Conservation (phyloP, 1,140 invertebrate genomes). For the Ips nitidus region DNA sequence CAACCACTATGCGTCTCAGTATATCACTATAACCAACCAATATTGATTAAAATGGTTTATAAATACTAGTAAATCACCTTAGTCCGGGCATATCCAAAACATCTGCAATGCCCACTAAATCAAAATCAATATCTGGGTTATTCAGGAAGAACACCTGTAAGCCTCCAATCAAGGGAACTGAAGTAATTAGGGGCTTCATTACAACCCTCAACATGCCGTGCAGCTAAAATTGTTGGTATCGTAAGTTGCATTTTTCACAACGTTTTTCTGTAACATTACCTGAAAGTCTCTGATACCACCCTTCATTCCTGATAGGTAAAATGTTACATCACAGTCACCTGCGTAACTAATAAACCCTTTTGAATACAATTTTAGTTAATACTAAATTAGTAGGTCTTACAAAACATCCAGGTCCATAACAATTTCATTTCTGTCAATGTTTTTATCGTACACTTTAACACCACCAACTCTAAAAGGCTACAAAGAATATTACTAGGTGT, state of each 20-base stretch:
- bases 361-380: constrained; percentile 6
- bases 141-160: constrained; percentile 95
- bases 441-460: constrained; percentile 93
- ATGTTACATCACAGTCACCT: constrained; percentile 91
- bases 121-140: constrained; percentile 93
- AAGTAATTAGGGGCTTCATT: constrained; percentile 90
- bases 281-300: constrained; percentile 93
- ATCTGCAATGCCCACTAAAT: constrained; percentile 92
- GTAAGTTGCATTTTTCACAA: neutral
- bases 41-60: constrained; percentile 11
- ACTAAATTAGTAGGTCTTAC: constrained; percentile 60
- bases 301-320: constrained; percentile 77
- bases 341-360: constrained; percentile 69
- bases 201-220: constrained; percentile 88
- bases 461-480: constrained; percentile 90
- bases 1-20: constrained; percentile 83
- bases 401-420: constrained; percentile 94
- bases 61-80: constrained; percentile 60
- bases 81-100: constrained; percentile 94
- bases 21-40: constrained; percentile 69
- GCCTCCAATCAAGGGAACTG: constrained; percentile 88
- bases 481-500: constrained; percentile 48
- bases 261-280: constrained; percentile 53
- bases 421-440: constrained; percentile 90
- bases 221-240: constrained; percentile 60